Percentiles rank a stretch among this genome's conserved stretches.
Conservation (phyloP, 2,888 invertebrate genomes). For the Halictus quadricinctus region DNA sequence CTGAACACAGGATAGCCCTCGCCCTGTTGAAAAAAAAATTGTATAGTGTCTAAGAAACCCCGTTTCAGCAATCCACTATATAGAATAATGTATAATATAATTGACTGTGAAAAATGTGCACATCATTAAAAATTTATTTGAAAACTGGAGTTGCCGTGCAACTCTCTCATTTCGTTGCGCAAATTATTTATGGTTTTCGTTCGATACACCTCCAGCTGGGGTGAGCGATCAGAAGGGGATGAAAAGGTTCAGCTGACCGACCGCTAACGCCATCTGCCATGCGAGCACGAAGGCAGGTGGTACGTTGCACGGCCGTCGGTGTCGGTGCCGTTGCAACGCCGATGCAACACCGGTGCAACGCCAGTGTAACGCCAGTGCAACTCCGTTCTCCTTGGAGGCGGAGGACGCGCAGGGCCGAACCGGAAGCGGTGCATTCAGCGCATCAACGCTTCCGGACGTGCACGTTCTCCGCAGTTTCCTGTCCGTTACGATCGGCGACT, state of each 20-base stretch:
- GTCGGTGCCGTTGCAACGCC: constrained; percentile 28
- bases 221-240: not conserved
- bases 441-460: constrained; percentile 76
- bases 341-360: not conserved
- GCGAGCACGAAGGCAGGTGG: constrained; percentile 23
- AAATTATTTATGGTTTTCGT: not conserved
- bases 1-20: not conserved
- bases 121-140: not conserved
- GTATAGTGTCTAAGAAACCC: not conserved
- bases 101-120: not conserved
- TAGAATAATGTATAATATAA: not conserved
- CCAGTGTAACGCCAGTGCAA: not conserved
- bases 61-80: not conserved
- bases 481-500: constrained; percentile 65
- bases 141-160: not conserved
- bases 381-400: constrained; percentile 26
- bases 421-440: constrained; percentile 76
- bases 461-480: constrained; percentile 71
- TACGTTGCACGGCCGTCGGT: constrained; percentile 35
- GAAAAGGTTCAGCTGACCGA: constrained; percentile 19
- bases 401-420: constrained; percentile 39
- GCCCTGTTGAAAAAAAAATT: not conserved
- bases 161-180: not conserved
- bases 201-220: not conserved
- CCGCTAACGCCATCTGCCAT: constrained; percentile 58